Evolutionary conservation across 2,888 invertebrate species (phyloP).

Genomic region (Euzetes globulus): DNA sequence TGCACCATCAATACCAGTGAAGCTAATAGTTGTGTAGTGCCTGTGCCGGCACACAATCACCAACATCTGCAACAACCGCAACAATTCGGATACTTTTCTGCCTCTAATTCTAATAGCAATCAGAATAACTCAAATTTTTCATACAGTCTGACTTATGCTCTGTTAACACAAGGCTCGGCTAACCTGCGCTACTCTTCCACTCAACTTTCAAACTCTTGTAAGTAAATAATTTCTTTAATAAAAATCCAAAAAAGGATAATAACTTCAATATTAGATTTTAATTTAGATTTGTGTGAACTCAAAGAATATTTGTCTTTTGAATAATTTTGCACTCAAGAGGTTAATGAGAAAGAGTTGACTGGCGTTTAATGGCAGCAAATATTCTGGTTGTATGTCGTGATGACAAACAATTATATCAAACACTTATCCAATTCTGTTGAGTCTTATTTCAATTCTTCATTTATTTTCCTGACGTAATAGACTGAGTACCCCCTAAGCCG

Average conservation of each 20-base stretch:
- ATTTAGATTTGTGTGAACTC: neutral
- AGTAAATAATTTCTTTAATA: neutral
- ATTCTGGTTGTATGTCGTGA: slow-evolving; percentile 9
- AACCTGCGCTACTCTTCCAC: neutral
- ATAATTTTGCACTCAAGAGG: neutral
- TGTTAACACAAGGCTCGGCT: slow-evolving; percentile 29
- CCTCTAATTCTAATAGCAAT: neutral
- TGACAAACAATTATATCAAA: slow-evolving; percentile 25
- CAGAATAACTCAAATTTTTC: slow-evolving; percentile 19
- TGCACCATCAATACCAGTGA: slow-evolving; percentile 28
- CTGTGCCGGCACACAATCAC: neutral
- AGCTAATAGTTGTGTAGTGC: slow-evolving; percentile 6
- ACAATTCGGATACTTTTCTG: slow-evolving; percentile 18
- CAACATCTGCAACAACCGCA: slow-evolving; percentile 24
- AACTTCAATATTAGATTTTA: neutral
- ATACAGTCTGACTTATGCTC: slow-evolving; percentile 33
- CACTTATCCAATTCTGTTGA: neutral
- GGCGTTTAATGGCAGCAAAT: neutral
- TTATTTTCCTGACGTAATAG: slow-evolving; percentile 13
- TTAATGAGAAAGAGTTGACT: neutral
- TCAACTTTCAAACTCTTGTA: slow-evolving; percentile 10
- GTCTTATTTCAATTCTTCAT: neutral
- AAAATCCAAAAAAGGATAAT: neutral
- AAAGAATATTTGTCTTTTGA: neutral
- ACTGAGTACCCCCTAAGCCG: neutral